Evolutionary conservation across 2,797 vertebrate species (phyloP).

Genomic region (Anas flavirostris): DNA sequence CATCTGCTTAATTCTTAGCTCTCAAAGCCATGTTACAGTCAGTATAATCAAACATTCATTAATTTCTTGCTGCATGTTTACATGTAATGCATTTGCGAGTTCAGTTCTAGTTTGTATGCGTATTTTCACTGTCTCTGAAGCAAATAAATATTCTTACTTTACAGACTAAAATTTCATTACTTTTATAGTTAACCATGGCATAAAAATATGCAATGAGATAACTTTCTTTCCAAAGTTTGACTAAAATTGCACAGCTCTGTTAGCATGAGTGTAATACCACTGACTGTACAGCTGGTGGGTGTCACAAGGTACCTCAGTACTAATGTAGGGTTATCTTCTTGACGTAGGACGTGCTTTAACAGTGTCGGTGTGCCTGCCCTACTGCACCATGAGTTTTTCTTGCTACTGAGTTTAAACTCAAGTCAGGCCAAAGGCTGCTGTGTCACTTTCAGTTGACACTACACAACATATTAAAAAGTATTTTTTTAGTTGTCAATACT

Average conservation of each 20-base stretch:
- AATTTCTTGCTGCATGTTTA: background rate
- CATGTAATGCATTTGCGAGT: background rate
- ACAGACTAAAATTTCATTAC: background rate
- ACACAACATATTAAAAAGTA: background rate
- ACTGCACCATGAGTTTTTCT: background rate
- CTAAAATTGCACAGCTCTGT: background rate
- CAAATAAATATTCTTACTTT: background rate
- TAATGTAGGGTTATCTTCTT: background rate
- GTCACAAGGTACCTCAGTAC: background rate
- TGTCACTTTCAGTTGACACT: background rate
- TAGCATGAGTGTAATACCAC: fast-evolving
- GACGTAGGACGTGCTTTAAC: background rate
- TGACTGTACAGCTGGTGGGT: background rate
- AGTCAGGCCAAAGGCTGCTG: background rate
- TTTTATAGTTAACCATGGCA: background rate
- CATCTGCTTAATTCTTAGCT: background rate
- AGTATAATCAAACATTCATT: background rate
- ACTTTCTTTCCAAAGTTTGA: background rate
- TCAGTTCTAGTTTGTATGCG: background rate
- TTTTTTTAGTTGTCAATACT: background rate
- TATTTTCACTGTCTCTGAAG: background rate
- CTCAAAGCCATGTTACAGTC: background rate
- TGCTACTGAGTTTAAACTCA: background rate
- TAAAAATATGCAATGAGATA: background rate
- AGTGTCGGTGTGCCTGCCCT: background rate